Evolutionary conservation across 1,140 invertebrate genomes (phyloP).

Genomic region (Popillia japonica): DNA sequence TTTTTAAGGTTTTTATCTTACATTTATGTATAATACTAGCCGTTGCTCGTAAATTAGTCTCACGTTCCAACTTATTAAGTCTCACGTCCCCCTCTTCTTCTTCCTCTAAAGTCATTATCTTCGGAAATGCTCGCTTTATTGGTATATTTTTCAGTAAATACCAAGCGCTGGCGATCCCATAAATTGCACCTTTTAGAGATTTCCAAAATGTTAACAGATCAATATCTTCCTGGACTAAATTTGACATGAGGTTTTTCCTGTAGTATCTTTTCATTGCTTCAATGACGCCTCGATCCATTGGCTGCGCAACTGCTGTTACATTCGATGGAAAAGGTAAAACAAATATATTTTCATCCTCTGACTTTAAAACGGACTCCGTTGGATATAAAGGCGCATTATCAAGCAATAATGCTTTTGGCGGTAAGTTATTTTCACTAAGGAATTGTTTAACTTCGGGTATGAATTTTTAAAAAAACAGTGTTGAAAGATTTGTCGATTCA

Average conservation of each 20-base stretch:
- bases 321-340: slow-evolving; percentile 13
- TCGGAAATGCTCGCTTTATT: too few species aligned
- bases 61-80: neutral
- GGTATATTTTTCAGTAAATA: too few species aligned
- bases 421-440: slow-evolving; percentile 13
- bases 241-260: too few species aligned
- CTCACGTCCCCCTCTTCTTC: neutral
- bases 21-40: slow-evolving; percentile 14
- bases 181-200: too few species aligned
- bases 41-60: slow-evolving; percentile 2
- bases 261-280: too few species aligned
- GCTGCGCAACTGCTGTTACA: too few species aligned
- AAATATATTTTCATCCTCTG: neutral
- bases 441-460: slow-evolving; percentile 11
- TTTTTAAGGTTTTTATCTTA: neutral
- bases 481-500: neutral
- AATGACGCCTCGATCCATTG: too few species aligned
- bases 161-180: too few species aligned
- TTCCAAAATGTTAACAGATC: too few species aligned
- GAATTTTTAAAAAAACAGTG: neutral
- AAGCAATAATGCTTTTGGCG: slow-evolving; percentile 13
- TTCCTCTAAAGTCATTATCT: slow-evolving; percentile 9
- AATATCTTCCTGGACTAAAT: too few species aligned
- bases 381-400: neutral
- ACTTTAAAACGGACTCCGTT: neutral